Evolutionary conservation across 2,888 invertebrate species (phyloP), one percentile per base, ranked within the genome.

Genomic region (Drosophila mulleri): DNA sequence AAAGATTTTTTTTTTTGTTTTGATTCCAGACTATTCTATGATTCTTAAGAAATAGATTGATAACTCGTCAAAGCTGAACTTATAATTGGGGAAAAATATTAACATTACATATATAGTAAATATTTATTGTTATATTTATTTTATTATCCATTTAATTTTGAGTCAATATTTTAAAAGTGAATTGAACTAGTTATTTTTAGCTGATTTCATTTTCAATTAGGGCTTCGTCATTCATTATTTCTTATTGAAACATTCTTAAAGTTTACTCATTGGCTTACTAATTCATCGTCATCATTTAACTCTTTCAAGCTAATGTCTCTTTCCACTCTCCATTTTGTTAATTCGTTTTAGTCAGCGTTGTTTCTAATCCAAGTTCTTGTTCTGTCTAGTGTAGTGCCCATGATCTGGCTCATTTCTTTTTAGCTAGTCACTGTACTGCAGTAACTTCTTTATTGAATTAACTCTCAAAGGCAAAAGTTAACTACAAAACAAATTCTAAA

Each of bases 401-500:
- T 5, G 37, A 14, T 14, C 5, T 14, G 2, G 35, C 3, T 5
- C 14, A 2, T 14, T 35, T 52, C 16, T 9, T 20, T 23, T 14
- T 37, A 37, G 23, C 1, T n/a, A 26, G 11, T 23, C n/a, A n/a
- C 16, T 32, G 42, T 29, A 29, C 42, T 56, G 18, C 32, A 18
- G 41, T 41, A 41, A 48, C 7, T 48, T 12, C 32, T 20, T 20
- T 11, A 42, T 18, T 41, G 14, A 26, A 71, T 80, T 76, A 67
- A 29, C 59, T 45, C n/a, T 62, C 35, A 39, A 58, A 58, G 48
- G 32, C 29, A 57, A 53, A 52, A 58, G 41, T 62, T 26, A 57
- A 68, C 20, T 26, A 39, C 23, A n/a, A 50, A 78, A 83, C 78
- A 58, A 68, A 68, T 69, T 83, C 35, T 14, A n/a, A 18, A n/a